A percentile compares a stretch with the other conserved stretches of the same genome.
Evolutionary conservation across 2,797 vertebrate species (phyloP).

Genomic region (Graptemys geographica): DNA sequence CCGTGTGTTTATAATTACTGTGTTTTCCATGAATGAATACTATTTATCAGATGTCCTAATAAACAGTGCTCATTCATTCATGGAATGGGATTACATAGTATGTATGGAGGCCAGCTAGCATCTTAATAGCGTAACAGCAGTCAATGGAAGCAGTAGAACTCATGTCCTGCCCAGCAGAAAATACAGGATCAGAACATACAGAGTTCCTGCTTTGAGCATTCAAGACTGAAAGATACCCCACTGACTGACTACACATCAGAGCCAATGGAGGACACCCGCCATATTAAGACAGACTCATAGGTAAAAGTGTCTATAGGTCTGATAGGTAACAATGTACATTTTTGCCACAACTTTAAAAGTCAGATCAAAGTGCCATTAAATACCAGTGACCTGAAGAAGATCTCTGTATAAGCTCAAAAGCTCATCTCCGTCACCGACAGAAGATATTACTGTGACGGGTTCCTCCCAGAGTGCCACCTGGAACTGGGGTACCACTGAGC

Average conservation of each 20-base stretch:
- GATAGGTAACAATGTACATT: background rate
- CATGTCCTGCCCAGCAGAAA: slow-evolving; percentile 35
- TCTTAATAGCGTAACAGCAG: slow-evolving; percentile 27
- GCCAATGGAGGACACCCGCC: background rate
- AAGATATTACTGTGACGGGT: no score
- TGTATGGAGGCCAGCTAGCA: slow-evolving; percentile 14
- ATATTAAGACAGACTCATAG: background rate
- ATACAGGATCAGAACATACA: background rate
- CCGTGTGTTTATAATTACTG: slow-evolving; percentile 20
- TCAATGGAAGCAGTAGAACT: background rate
- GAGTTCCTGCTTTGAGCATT: slow-evolving; percentile 36
- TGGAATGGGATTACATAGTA: rapidly evolving
- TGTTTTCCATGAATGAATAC: slow-evolving; percentile 62
- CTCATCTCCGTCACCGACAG: background rate
- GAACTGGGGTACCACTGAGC: no score
- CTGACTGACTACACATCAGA: background rate
- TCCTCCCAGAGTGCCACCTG: no score
- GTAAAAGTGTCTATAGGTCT: background rate
- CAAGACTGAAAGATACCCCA: background rate
- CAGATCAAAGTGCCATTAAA: background rate
- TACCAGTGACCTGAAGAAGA: background rate
- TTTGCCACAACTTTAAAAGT: background rate
- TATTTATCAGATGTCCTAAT: slow-evolving; percentile 30
- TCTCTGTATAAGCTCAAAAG: background rate
- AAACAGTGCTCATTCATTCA: background rate